A percentile compares a stretch with the other conserved stretches of the same genome.
These are phyloP conservation scores for Rugalucina vietnamica DNA, from an alignment of 2,888 invertebrate genomes.

Conservation along the genomic window DNA sequence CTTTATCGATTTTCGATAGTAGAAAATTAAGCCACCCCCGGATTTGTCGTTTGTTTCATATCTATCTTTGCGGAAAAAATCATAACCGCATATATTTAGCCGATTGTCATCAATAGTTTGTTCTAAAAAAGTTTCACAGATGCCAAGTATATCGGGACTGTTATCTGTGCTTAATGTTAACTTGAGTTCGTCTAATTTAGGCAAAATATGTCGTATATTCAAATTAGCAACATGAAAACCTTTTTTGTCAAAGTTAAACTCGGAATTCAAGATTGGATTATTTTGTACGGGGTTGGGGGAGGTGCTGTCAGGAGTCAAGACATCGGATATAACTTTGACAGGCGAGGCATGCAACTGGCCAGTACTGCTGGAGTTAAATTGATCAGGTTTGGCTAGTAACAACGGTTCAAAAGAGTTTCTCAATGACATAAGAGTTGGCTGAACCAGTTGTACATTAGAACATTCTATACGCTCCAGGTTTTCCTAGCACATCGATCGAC, in stretches of 20 bases:
- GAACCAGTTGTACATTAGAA: no score
- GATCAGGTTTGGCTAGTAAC: no score
- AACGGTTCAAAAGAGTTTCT: no score
- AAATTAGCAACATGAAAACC: neutral
- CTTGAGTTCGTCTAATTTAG: neutral
- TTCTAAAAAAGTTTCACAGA: neutral
- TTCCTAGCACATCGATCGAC: no score
- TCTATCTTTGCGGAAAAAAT: neutral
- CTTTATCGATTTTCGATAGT: neutral
- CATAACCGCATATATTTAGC: neutral
- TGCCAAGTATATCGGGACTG: neutral
- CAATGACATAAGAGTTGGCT: no score
- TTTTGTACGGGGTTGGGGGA: no score
- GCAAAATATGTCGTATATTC: neutral
- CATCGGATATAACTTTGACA: no score
- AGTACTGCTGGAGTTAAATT: no score
- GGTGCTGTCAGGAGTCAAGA: no score
- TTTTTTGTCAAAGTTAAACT: neutral
- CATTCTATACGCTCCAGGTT: no score
- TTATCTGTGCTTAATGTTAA: neutral
- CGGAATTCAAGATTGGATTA: no score
- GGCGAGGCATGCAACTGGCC: no score
- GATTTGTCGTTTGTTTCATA: neutral
- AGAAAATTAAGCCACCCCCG: neutral
- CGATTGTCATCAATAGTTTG: neutral